These are phyloP conservation scores for Leptoteleia sp. DNA, from an alignment of 1,140 invertebrate genomes.

Conservation along the genomic window DNA sequence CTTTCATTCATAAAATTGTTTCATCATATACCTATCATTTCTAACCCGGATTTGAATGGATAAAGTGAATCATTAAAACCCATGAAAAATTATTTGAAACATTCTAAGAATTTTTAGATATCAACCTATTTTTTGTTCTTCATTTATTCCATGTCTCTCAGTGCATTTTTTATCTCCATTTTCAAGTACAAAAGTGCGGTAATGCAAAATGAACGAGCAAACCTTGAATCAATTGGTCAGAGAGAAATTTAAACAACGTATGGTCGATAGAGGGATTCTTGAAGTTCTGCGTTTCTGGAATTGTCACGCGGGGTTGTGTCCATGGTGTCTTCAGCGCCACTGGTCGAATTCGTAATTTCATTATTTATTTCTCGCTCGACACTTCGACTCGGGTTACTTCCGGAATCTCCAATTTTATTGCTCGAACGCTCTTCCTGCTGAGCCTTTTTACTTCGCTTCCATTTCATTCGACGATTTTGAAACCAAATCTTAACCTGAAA, in stretches of 20 bases:
- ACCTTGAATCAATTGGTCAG: not conserved
- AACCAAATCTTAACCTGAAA: slow-evolving; percentile 97
- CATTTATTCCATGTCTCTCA: too few species aligned
- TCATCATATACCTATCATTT: too few species aligned
- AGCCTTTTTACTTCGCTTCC: slow-evolving; percentile 96
- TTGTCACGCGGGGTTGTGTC: slow-evolving; percentile 73
- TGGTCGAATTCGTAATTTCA: slow-evolving; percentile 71
- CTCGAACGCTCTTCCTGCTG: slow-evolving; percentile 87
- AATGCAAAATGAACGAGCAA: not conserved
- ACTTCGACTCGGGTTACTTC: slow-evolving; percentile 63
- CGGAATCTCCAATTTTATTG: slow-evolving; percentile 73
- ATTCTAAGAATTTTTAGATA: too few species aligned
- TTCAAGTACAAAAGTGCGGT: not conserved
- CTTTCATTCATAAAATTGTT: too few species aligned
- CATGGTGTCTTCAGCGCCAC: slow-evolving; percentile 70
- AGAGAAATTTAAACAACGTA: slow-evolving; percentile 75
- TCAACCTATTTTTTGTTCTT: too few species aligned
- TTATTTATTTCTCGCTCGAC: slow-evolving; percentile 71
- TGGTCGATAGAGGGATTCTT: slow-evolving; percentile 78
- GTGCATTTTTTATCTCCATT: too few species aligned
- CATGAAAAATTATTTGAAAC: too few species aligned
- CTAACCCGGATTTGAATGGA: too few species aligned
- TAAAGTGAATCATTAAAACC: too few species aligned
- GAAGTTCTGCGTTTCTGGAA: slow-evolving; percentile 73
- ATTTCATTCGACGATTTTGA: slow-evolving; percentile 97